phyloP scores from a whole-genome alignment of 2,113 vertebrate genomes.

The Larimichthys polyactis region DNA sequence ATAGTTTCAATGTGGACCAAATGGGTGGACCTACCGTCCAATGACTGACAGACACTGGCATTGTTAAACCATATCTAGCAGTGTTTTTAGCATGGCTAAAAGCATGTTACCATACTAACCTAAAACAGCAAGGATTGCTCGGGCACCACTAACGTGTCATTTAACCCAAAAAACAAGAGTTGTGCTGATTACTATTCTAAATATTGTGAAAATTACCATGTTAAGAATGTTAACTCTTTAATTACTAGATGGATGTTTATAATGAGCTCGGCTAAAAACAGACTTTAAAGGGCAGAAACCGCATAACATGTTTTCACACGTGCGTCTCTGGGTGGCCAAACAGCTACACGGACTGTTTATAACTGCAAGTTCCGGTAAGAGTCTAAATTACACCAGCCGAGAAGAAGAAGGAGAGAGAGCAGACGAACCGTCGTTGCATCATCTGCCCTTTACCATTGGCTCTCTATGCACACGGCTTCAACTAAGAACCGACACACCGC shows the following conservation, averaged over 20 bases:
- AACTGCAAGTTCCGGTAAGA: constrained; percentile 5
- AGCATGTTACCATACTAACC: background rate
- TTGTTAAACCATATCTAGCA: background rate
- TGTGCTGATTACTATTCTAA: constrained; percentile 9
- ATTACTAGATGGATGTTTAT: constrained; percentile 28
- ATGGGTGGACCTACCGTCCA: background rate
- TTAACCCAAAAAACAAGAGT: constrained; percentile 10
- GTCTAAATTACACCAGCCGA: constrained; percentile 5
- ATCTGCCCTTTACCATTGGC: constrained; percentile 25
- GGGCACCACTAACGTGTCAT: background rate
- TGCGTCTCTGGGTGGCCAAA: constrained; percentile 32
- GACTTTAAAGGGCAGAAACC: constrained; percentile 19
- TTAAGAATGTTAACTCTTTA: constrained; percentile 3
- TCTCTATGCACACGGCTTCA: constrained; percentile 9
- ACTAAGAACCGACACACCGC: constrained; percentile 43
- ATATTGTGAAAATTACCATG: constrained; percentile 8
- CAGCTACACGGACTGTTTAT: background rate
- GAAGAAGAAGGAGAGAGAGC: constrained; percentile 10
- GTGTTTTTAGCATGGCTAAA: background rate
- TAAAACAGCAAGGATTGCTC: background rate
- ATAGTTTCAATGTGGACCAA: background rate
- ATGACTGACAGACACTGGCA: background rate
- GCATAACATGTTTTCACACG: constrained; percentile 38
- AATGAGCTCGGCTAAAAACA: constrained; percentile 41
- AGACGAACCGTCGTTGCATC: constrained; percentile 27